These are phyloP conservation scores for Nothoprocta pentlandii DNA, from an alignment of 2,113 vertebrate genomes.

Conservation along the genomic window DNA sequence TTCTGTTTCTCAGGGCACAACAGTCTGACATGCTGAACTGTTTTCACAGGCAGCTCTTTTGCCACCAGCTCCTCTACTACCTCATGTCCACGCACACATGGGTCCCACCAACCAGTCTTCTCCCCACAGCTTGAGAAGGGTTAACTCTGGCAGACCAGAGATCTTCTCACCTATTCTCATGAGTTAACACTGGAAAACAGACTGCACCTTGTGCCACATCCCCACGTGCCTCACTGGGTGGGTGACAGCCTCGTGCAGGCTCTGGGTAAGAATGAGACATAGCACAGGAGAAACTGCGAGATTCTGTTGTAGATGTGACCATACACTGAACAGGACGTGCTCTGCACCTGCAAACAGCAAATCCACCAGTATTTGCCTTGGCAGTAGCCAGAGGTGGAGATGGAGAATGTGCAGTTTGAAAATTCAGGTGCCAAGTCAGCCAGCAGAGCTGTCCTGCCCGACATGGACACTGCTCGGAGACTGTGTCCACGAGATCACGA, in stretches of 20 bases:
- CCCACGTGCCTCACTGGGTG: neutral
- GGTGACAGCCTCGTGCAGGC: neutral
- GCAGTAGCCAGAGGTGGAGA: fast-evolving
- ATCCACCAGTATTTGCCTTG: neutral
- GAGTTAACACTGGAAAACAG: neutral
- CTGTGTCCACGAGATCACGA: neutral
- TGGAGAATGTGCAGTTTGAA: neutral
- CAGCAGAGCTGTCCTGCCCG: neutral
- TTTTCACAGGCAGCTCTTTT: neutral
- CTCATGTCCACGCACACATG: fast-evolving
- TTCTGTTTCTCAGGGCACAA: neutral
- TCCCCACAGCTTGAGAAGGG: neutral
- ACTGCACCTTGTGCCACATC: neutral
- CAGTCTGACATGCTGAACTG: neutral
- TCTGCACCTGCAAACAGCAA: neutral
- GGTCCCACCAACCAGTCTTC: neutral
- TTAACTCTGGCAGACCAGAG: neutral
- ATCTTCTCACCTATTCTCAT: neutral
- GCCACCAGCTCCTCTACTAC: neutral
- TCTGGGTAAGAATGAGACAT: neutral
- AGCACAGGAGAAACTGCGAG: neutral
- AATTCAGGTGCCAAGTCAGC: neutral
- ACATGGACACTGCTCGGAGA: neutral
- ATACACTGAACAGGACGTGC: neutral
- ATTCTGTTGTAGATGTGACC: neutral